Evolutionary conservation across 2,113 vertebrate species (phyloP).

Genomic region (Mesoclemmys tuberculata): DNA sequence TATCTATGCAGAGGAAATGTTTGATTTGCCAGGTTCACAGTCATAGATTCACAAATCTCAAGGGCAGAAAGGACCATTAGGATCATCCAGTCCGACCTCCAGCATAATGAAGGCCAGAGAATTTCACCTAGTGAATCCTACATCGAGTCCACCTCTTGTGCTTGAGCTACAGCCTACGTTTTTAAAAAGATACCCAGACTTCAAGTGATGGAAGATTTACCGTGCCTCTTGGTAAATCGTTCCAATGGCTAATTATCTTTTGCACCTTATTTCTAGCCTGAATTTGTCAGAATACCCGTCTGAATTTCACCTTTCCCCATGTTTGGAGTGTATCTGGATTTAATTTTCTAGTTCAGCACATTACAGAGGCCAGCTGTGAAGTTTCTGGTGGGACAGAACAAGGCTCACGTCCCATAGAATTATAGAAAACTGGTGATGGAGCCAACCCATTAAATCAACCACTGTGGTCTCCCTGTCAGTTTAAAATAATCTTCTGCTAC

Average conservation of each 20-base stretch:
- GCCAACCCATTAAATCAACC: neutral
- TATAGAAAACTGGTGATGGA: no score
- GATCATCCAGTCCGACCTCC: neutral
- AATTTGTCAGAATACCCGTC: neutral
- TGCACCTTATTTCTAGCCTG: neutral
- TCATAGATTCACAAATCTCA: neutral
- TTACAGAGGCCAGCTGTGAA: neutral
- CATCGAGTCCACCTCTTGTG: no score
- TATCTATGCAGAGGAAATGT: neutral
- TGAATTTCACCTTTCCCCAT: neutral
- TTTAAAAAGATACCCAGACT: neutral
- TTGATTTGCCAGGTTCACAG: neutral
- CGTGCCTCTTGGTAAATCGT: neutral
- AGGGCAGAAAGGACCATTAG: neutral
- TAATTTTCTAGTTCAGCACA: neutral
- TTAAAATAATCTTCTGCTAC: neutral
- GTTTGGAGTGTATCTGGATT: neutral
- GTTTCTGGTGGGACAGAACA: no score
- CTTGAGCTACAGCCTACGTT: no score
- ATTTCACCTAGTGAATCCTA: neutral
- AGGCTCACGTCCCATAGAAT: no score
- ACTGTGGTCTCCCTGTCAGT: neutral
- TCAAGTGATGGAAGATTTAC: neutral
- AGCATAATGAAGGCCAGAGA: neutral
- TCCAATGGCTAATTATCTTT: neutral